A percentile compares a stretch with the other conserved stretches of the same genome.
phyloP scores from a whole-genome alignment of 2,113 vertebrate species.

The Entomyzon cyanotis region DNA sequence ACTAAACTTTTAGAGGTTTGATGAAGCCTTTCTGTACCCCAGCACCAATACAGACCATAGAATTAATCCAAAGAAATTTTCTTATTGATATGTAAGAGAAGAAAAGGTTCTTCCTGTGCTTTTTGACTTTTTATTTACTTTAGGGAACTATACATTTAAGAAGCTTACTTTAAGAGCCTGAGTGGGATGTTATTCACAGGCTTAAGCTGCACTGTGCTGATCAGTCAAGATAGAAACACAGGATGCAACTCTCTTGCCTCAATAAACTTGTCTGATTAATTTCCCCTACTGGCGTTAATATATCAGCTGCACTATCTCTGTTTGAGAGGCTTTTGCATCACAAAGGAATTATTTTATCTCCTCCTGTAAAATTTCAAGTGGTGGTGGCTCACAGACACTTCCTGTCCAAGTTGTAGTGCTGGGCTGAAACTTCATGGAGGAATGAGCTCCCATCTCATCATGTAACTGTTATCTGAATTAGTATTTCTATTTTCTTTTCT shows the following conservation, averaged over 20 bases:
- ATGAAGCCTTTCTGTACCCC: not conserved
- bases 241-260: not conserved
- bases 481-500: not conserved
- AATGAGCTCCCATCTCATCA: not conserved
- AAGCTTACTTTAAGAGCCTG: not conserved
- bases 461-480: not conserved
- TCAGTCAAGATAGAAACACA: not conserved
- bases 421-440: not conserved
- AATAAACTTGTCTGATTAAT: not conserved
- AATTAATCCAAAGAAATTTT: not conserved
- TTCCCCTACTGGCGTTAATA: not conserved
- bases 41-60: not conserved
- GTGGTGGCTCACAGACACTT: not conserved
- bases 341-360: conserved; percentile 3
- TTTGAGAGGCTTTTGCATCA: conserved; percentile 9
- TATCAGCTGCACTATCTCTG: not conserved
- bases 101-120: not conserved
- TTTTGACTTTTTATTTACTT: not conserved
- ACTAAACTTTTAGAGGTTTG: not conserved
- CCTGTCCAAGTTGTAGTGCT: not conserved
- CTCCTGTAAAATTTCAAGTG: not conserved
- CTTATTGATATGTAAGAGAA: not conserved
- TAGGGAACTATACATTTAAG: not conserved
- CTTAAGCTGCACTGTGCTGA: not conserved
- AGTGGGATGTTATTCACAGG: not conserved